Conservation (phyloP, 2,797 vertebrate genomes). For the Yasuhikotakia modesta region DNA sequence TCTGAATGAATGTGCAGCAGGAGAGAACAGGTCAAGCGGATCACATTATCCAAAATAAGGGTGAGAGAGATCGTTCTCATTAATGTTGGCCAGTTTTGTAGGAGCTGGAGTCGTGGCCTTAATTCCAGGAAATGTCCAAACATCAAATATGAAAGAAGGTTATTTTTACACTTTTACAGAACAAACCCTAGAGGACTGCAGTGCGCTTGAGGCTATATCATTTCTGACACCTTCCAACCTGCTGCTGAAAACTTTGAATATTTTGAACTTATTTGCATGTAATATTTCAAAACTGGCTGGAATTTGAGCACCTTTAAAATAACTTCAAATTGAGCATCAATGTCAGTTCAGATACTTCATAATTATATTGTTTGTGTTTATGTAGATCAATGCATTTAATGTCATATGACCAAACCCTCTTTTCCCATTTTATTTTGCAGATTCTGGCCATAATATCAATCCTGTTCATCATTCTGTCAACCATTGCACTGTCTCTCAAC, state of each 20-base stretch:
- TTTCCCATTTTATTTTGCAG: conserved; percentile 85
- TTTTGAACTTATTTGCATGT: neutral
- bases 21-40: conserved; percentile 24
- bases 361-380: neutral
- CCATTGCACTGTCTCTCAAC: conserved; percentile 96
- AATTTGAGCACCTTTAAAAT: neutral
- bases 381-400: neutral
- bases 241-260: neutral
- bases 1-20: conserved; percentile 34
- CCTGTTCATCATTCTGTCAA: conserved; percentile 95
- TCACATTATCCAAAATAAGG: conserved; percentile 43
- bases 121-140: no score
- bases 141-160: neutral
- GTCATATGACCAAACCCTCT: conserved; percentile 14
- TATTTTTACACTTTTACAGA: neutral
- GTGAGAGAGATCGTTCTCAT: conserved; percentile 13
- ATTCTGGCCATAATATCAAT: conserved; percentile 96
- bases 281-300: no score
- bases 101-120: no score
- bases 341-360: neutral
- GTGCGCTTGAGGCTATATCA: neutral
- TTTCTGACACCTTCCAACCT: neutral
- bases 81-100: no score
- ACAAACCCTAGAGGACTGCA: neutral
- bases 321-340: neutral